A percentile compares a stretch with the other conserved stretches of the same genome.
phyloP scores from a whole-genome alignment of 2,113 vertebrate genomes.

The Lichenostomus cassidix region DNA sequence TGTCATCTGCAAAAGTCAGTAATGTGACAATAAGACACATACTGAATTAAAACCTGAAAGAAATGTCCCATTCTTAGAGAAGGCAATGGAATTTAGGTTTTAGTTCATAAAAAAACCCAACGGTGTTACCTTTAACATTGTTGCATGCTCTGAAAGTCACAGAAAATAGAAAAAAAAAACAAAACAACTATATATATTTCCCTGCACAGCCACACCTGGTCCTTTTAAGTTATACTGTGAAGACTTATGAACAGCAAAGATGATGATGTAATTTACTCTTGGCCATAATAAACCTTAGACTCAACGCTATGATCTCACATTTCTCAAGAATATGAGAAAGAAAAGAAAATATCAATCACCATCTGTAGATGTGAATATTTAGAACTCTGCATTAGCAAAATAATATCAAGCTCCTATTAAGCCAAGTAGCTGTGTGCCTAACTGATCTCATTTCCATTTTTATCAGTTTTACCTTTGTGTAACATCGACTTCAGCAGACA shows the following conservation, averaged over 20 bases:
- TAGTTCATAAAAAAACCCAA: background rate
- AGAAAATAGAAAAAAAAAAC: background rate
- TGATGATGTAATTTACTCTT: slow-evolving; percentile 37
- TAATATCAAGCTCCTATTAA: background rate
- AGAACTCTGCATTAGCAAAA: background rate
- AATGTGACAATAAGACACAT: background rate
- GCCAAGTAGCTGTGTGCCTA: background rate
- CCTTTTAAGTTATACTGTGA: background rate
- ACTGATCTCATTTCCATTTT: background rate
- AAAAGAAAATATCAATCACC: background rate
- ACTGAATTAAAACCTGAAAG: background rate
- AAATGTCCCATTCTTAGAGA: background rate
- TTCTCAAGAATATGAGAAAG: background rate
- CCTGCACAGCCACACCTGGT: background rate
- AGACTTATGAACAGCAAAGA: background rate
- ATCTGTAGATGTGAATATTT: background rate
- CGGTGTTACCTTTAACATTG: background rate
- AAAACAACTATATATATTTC: background rate
- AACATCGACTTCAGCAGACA: background rate
- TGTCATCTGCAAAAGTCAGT: background rate
- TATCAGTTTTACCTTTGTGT: background rate
- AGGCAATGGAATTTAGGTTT: background rate
- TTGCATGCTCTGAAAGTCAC: background rate
- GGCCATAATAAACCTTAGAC: background rate
- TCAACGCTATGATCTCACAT: background rate